These are phyloP conservation scores for Sarcophaga carnaria DNA, from an alignment of 2,888 invertebrate species.

Conservation along the genomic window DNA sequence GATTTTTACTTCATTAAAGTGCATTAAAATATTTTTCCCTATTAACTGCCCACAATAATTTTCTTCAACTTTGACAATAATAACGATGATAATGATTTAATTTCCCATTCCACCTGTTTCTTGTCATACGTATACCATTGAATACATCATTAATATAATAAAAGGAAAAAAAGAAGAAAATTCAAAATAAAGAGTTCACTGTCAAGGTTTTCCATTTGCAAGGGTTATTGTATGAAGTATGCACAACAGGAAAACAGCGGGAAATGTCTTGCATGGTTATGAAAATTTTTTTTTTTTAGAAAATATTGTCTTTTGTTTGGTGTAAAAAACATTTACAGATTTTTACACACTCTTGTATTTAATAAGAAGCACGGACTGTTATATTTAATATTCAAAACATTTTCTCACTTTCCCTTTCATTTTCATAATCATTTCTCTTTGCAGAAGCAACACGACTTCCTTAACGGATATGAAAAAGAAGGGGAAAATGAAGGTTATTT, in stretches of 20 bases:
- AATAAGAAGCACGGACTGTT: neutral
- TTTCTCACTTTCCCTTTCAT: neutral
- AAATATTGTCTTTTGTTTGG: neutral
- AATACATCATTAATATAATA: slow-evolving; percentile 3
- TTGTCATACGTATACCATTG: neutral
- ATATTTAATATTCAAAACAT: slow-evolving; percentile 15
- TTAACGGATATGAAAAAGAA: slow-evolving; percentile 41
- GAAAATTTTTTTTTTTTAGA: neutral
- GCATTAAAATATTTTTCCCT: no score
- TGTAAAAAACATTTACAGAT: neutral
- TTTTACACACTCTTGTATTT: slow-evolving; percentile 9
- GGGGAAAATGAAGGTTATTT: slow-evolving; percentile 17
- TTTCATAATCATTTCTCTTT: no score
- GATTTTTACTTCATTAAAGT: no score
- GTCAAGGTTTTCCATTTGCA: slow-evolving; percentile 42
- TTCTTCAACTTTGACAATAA: neutral
- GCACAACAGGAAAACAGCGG: neutral
- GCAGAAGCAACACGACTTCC: slow-evolving; percentile 40
- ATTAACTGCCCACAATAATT: neutral
- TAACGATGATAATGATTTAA: slow-evolving; percentile 4
- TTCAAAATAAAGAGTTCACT: slow-evolving; percentile 43
- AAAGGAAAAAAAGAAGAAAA: neutral
- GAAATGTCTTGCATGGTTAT: slow-evolving; percentile 20
- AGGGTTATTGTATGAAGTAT: neutral
- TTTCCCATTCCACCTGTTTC: slow-evolving; percentile 5